phyloP scores from a whole-genome alignment of 92 coral and sea anemone species.

The Zoanthus sociatus region DNA sequence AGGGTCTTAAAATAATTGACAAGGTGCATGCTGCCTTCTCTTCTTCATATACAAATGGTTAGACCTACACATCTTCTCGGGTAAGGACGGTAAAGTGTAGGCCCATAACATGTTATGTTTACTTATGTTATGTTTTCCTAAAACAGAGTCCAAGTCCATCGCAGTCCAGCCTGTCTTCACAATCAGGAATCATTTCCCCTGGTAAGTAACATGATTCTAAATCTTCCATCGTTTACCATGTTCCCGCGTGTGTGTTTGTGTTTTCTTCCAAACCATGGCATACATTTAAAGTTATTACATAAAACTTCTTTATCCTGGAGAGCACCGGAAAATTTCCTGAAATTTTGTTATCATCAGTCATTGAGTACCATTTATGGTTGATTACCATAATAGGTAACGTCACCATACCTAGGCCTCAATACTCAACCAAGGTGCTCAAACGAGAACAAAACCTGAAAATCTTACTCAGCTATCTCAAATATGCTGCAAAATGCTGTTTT shows the following conservation, averaged over 20 bases:
- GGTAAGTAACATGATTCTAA: conserved; percentile 16
- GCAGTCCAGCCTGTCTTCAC: conserved; percentile 30
- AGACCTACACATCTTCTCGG: not conserved
- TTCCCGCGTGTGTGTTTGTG: not conserved
- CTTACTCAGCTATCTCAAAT: too few species aligned
- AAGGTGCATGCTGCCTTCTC: too few species aligned
- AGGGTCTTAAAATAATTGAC: too few species aligned
- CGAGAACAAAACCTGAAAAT: too few species aligned
- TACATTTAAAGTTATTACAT: not conserved
- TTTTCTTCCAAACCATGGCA: not conserved
- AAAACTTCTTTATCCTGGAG: not conserved
- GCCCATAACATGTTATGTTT: not conserved
- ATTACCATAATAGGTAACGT: not conserved
- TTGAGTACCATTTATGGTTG: not conserved
- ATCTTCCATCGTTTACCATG: not conserved
- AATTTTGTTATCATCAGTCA: not conserved
- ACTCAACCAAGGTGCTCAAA: too few species aligned
- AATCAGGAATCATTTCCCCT: conserved; percentile 6
- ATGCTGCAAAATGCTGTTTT: not conserved
- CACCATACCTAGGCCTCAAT: not conserved
- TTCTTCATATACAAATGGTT: too few species aligned
- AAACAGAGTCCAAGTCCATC: conserved; percentile 44
- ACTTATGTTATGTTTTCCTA: not conserved
- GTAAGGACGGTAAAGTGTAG: not conserved
- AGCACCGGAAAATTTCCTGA: too few species aligned